phyloP scores from a whole-genome alignment of 2,113 vertebrate genomes.

The Butorides virescens region DNA sequence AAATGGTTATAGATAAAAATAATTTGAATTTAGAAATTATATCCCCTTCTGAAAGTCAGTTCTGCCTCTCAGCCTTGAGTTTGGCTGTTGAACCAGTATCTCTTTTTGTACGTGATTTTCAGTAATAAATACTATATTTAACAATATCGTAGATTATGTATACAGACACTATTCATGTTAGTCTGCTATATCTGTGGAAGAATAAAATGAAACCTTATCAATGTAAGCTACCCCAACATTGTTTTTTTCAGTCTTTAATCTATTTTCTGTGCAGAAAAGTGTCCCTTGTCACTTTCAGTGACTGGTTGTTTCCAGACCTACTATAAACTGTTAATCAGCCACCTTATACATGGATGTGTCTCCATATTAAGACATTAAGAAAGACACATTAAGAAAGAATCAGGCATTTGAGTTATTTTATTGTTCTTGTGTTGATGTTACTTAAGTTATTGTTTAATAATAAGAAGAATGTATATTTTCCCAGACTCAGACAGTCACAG shows the following conservation, averaged over 20 bases:
- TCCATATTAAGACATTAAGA: background rate
- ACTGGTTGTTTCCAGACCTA: background rate
- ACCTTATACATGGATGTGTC: background rate
- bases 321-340: background rate
- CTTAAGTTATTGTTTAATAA: background rate
- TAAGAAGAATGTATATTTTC: background rate
- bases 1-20: background rate
- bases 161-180: background rate
- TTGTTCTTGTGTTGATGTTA: background rate
- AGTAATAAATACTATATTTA: background rate
- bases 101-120: background rate
- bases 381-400: background rate
- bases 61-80: background rate
- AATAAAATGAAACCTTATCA: background rate
- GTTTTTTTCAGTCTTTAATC: background rate
- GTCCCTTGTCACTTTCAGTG: background rate
- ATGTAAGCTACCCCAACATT: background rate
- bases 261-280: background rate
- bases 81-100: background rate
- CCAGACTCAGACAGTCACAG: background rate
- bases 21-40: background rate
- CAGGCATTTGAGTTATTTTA: background rate
- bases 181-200: background rate
- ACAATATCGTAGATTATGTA: background rate
- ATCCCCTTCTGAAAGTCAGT: background rate